These are phyloP conservation scores for Ernsta delagoae DNA, from an alignment of 2,888 invertebrate genomes.

Conservation along the genomic window DNA sequence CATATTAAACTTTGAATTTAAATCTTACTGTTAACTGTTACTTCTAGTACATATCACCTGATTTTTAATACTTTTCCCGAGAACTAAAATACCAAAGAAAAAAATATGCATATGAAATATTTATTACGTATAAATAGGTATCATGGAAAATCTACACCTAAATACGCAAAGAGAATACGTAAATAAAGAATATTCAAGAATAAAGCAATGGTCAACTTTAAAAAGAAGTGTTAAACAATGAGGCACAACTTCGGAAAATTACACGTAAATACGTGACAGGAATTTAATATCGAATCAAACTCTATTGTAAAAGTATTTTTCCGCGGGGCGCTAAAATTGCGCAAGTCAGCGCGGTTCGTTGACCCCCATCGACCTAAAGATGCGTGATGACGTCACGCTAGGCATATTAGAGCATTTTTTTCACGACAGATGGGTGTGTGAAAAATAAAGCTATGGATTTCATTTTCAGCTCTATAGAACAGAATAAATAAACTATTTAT, in stretches of 20 bases:
- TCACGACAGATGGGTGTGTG: not conserved
- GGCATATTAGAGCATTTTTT: not conserved
- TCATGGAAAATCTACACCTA: too few relatives aligned
- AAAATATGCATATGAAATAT: too few relatives aligned
- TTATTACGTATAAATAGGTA: too few relatives aligned
- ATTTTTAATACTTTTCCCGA: too few relatives aligned
- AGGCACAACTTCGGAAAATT: constrained; percentile 2
- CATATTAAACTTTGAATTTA: too few relatives aligned
- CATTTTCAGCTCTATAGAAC: too few relatives aligned
- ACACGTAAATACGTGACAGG: constrained; percentile 16
- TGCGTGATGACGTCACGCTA: constrained; percentile 25
- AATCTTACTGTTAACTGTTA: too few relatives aligned
- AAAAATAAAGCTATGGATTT: not conserved
- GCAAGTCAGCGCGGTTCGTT: constrained; percentile 28
- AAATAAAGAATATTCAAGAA: not conserved
- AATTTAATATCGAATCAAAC: not conserved
- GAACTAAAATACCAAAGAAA: too few relatives aligned
- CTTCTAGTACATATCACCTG: too few relatives aligned
- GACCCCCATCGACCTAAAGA: constrained; percentile 33
- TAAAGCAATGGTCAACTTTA: not conserved
- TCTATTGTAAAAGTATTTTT: constrained; percentile 17
- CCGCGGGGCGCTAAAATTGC: constrained; percentile 32
- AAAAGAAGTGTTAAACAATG: constrained; percentile 3
- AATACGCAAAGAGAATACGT: too few relatives aligned
- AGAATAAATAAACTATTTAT: too few relatives aligned